Evolutionary conservation across 2,888 invertebrate genomes (phyloP).

Genomic region (Gibbula magus): DNA sequence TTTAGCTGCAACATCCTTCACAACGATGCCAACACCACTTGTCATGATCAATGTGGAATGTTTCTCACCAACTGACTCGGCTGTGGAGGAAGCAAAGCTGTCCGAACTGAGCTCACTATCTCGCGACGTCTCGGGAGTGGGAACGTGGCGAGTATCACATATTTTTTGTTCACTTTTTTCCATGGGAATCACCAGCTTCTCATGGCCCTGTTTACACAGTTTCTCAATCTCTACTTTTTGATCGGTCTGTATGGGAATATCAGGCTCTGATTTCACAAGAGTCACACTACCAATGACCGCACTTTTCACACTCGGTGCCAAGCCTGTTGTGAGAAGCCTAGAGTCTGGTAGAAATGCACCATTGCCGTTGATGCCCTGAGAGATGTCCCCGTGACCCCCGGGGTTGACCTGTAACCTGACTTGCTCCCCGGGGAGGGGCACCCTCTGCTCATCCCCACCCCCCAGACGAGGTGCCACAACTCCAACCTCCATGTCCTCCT

Average conservation of each 20-base stretch:
- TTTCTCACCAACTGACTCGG: slow-evolving; percentile 54
- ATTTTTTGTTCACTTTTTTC: slow-evolving; percentile 18
- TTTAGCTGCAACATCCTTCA: slow-evolving; percentile 3
- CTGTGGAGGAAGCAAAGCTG: slow-evolving; percentile 59
- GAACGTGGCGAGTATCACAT: slow-evolving; percentile 53
- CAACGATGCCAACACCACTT: slow-evolving; percentile 10
- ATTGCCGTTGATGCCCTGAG: slow-evolving; percentile 18
- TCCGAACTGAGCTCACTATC: slow-evolving; percentile 65
- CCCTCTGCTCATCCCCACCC: slow-evolving; percentile 13
- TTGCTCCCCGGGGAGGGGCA: slow-evolving; percentile 24
- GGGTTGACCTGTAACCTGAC: background rate
- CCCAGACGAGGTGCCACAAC: background rate
- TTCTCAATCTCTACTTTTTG: background rate
- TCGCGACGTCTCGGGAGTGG: slow-evolving; percentile 57
- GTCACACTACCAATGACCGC: background rate
- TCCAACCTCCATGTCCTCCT: slow-evolving; percentile 21
- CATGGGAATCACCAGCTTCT: slow-evolving; percentile 14
- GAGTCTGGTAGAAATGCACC: background rate
- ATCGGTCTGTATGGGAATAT: background rate
- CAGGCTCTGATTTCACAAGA: background rate
- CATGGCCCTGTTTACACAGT: background rate
- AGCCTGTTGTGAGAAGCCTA: background rate
- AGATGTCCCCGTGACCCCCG: background rate
- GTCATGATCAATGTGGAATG: slow-evolving; percentile 51
- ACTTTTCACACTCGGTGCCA: background rate